Evolutionary conservation across 2,888 invertebrate species (phyloP), one percentile per base, ranked within the genome.

Genomic region (Trichogramma evanescens): DNA sequence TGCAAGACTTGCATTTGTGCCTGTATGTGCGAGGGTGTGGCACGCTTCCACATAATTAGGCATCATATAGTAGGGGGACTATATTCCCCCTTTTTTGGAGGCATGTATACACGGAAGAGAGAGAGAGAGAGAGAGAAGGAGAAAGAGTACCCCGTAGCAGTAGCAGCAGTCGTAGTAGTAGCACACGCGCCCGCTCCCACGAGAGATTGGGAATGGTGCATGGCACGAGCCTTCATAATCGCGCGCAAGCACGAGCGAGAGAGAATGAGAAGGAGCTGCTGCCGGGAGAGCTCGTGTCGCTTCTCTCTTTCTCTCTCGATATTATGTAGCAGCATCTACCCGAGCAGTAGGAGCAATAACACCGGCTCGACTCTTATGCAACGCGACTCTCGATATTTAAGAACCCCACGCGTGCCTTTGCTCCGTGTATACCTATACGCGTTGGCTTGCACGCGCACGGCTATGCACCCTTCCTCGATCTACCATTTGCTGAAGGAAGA

Each of bases 41-140:
- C 65, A 62, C 63, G 65, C 63, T 67, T 64, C 65, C 61, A 63
- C 63, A 66, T 67, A 66, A 74, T 72, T 73, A 71, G 71, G 65
- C 72, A 69, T 55, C 26, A 26, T 26, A 26, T 2, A 26, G 26
- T 26, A 63, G 65, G 67, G 65, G 66, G 65, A 59, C 63, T 64
- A 53, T 60, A 54, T 59, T 54, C 56, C 61, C 63, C 62, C 58
- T 59, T 63, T 63, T 66, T 64, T 61, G 58, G 61, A 65, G 66
- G 26, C 26, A 26, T 26, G 26, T 26, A 26, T 26, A 26, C 26
- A 26, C 26, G 2, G 3, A 26, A 26, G 26, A 26, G 26, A 26
- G 26, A 26, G n/a, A 26, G 3, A n/a, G n/a, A n/a, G n/a, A n/a
- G 26, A 26, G 26, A 26, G 26, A 64, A 63, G 53, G 57, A 60